Conservation (phyloP, 2,797 vertebrate genomes). For the Philypnodon macrostomus region DNA sequence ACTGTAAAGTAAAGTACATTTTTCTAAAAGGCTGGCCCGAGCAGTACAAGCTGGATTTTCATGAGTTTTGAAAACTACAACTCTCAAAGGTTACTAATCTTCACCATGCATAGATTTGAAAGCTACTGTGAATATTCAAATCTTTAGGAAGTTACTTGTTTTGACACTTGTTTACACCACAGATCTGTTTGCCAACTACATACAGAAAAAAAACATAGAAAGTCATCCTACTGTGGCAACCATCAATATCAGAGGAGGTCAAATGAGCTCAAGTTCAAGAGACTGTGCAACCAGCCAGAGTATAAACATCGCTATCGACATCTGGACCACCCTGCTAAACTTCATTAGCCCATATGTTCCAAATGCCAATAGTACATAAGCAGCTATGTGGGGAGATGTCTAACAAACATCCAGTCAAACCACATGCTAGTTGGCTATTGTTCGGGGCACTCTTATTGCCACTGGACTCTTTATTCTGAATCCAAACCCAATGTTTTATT, state of each 20-base stretch:
- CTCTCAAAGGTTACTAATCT: no score
- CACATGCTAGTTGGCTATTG: conserved; percentile 42
- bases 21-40: no score
- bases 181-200: no score
- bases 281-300: background rate
- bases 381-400: conserved; percentile 11
- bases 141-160: no score
- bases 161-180: no score
- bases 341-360: background rate
- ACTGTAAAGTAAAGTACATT: no score
- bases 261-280: conserved; percentile 26
- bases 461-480: conserved; percentile 51
- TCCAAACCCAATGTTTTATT: conserved; percentile 64
- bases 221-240: no score
- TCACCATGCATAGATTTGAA: no score
- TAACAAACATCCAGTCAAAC: conserved; percentile 35
- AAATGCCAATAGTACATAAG: background rate
- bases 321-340: background rate
- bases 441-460: conserved; percentile 40
- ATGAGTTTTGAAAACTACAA: no score
- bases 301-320: background rate
- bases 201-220: no score
- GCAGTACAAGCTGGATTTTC: no score
- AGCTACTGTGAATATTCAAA: no score
- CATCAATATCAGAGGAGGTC: background rate